Evolutionary conservation across 2,113 vertebrate genomes (phyloP).

Genomic region (Hippocampus barbouri): DNA sequence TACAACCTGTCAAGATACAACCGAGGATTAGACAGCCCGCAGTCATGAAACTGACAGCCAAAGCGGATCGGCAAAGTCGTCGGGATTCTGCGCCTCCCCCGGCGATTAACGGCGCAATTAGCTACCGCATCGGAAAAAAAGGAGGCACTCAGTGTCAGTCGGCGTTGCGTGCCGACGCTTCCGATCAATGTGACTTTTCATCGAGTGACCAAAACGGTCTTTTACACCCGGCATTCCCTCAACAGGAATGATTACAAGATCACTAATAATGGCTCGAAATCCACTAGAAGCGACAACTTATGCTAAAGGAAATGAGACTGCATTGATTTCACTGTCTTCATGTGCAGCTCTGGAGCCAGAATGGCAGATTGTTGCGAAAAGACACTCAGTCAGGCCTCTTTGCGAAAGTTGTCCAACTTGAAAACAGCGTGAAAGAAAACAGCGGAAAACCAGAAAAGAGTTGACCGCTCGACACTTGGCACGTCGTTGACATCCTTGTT

Average conservation of each 20-base stretch:
- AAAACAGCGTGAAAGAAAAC: no score
- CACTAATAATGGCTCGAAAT: conserved; percentile 43
- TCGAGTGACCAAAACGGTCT: conserved; percentile 15
- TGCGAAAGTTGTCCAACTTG: no score
- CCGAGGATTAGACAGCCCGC: no score
- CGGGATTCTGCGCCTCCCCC: background rate
- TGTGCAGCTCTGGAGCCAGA: no score
- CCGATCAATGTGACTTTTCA: conserved; percentile 59
- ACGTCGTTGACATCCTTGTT: background rate
- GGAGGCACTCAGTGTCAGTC: conserved; percentile 40
- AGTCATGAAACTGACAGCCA: background rate
- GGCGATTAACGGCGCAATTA: conserved; percentile 57
- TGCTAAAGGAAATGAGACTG: conserved; percentile 39
- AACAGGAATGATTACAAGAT: conserved; percentile 42
- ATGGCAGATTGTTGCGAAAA: no score
- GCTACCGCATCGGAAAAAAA: conserved; percentile 24
- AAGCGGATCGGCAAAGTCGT: background rate
- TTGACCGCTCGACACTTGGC: no score
- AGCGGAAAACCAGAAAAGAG: no score
- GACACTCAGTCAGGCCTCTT: no score
- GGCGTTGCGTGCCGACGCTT: conserved; percentile 25
- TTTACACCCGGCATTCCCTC: conserved; percentile 18
- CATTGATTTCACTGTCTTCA: conserved; percentile 31
- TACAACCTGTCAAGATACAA: no score
- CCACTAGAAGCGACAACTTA: conserved; percentile 11